Conservation (phyloP, 2,888 invertebrate genomes). For the Drosophila nr. perissopoda region DNA sequence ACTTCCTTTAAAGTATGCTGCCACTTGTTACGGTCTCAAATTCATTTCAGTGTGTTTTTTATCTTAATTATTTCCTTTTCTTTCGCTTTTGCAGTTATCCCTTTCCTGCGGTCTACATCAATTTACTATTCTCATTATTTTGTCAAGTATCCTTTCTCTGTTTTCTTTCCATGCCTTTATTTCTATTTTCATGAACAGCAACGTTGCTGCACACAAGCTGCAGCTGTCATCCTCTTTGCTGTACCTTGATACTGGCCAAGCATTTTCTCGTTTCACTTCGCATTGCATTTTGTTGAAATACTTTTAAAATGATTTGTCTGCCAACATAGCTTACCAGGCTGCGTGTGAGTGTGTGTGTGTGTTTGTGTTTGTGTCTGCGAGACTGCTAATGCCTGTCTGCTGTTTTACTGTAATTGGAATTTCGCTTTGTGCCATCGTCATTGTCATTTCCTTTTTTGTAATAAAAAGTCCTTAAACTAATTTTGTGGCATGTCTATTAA, state of each 20-base stretch:
- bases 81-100: background rate
- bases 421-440: conserved; percentile 53
- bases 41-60: background rate
- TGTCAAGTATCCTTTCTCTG: background rate
- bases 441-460: conserved; percentile 34
- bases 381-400: conserved; percentile 48
- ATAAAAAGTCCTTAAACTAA: conserved; percentile 71
- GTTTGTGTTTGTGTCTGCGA: conserved; percentile 12
- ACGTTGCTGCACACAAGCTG: conserved; percentile 11
- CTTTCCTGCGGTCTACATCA: background rate
- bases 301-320: conserved; percentile 75
- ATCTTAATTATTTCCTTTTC: background rate
- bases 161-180: background rate
- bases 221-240: conserved; percentile 32
- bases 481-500: conserved; percentile 78
- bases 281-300: conserved; percentile 68
- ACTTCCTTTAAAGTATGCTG: background rate
- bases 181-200: conserved; percentile 26
- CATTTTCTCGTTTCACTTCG: conserved; percentile 52
- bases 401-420: conserved; percentile 71
- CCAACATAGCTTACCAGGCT: conserved; percentile 34
- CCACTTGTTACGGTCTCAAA: background rate
- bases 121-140: conserved; percentile 13
- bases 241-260: conserved; percentile 24
- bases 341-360: conserved; percentile 8